Evolutionary conservation across 2,888 invertebrate genomes (phyloP), one percentile per base, ranked within the genome.

Genomic region (Endotricha flammealis): DNA sequence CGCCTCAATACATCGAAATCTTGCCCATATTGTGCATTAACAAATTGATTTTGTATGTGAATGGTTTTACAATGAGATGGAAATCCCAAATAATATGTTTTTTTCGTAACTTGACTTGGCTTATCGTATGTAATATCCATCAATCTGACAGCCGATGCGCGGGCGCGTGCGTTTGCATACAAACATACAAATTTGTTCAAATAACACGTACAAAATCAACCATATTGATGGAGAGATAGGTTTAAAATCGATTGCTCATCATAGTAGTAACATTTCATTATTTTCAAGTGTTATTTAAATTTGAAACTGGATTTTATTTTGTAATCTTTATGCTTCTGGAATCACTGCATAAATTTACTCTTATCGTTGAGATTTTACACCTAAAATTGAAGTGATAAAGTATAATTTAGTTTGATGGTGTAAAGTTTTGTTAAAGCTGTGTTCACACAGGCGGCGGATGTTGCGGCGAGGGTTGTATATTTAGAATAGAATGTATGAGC

Each of bases 271-370:
- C n/a, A 20, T 20, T 20, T 16, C 51, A 57, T 57, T 57, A 36
- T 38, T 63, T 56, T 53, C 52, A 44, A 63, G 54, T 62, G 62
- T 70, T 65, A 69, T 69, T 72, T 66, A 66, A 70, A 68, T 65
- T 57, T 59, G 51, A 47, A 64, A 62, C 49, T 51, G 58, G 62
- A 63, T 61, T 25, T 32, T 42, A 38, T 61, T 61, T 64, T 66
- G 61, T 66, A 62, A 64, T 57, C 57, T 57, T 62, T 61, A 57
- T 57, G 62, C 56, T 57, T 59, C 61, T 63, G 65, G 53, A 57
- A 60, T 62, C 63, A 61, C 51, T 62, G 57, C 50, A 53, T 62
- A 60, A 58, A 59, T 53, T 20, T 1, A 12, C 7, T 9, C 12
- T 8, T 8, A 27, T 5, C 12, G 12, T 23, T 7, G 17, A 6